Conservation (phyloP, 2,797 vertebrate species). For the Fringilla coelebs region DNA sequence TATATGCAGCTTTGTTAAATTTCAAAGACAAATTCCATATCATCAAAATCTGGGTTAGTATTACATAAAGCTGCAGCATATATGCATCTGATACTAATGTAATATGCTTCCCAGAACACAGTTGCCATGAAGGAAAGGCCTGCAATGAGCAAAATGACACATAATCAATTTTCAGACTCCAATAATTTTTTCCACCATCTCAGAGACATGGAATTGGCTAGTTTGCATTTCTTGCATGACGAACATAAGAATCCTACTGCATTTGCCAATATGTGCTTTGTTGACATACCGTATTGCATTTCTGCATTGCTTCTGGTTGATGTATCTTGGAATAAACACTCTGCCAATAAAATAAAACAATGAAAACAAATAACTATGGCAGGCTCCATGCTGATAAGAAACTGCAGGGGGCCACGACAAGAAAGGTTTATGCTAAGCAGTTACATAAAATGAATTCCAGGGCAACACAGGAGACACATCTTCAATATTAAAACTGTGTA, state of each 20-base stretch:
- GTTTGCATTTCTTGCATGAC: background rate
- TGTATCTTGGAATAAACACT: background rate
- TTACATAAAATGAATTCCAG: background rate
- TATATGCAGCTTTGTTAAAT: background rate
- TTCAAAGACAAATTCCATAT: constrained; percentile 8
- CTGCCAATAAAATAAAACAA: background rate
- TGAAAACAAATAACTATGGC: background rate
- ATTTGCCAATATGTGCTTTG: background rate
- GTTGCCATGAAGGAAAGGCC: constrained; percentile 10
- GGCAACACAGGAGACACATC: background rate
- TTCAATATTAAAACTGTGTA: background rate
- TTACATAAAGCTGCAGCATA: background rate
- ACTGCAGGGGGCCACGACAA: background rate
- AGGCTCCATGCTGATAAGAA: background rate
- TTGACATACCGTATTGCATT: background rate
- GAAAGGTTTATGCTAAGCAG: background rate
- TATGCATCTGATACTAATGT: background rate
- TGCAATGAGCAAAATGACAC: background rate
- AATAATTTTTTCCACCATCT: background rate
- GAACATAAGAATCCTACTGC: background rate
- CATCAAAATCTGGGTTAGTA: background rate
- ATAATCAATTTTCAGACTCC: background rate
- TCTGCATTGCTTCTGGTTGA: background rate
- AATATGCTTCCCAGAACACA: background rate
- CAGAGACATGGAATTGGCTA: background rate